Conservation (phyloP, 2,888 invertebrate species). For the Dendrolimus houi region DNA sequence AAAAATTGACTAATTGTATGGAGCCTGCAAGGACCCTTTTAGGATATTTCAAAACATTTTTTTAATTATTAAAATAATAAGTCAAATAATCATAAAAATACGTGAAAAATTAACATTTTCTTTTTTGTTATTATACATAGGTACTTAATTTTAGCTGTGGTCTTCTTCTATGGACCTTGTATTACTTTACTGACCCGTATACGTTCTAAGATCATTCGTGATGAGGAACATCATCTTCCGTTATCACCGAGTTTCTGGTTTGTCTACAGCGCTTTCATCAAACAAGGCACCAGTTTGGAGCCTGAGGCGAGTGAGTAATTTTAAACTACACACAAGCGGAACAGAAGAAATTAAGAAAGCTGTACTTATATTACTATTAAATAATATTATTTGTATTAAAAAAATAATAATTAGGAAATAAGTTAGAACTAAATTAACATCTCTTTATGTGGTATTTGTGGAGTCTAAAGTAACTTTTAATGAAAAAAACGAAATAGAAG, state of each 20-base stretch:
- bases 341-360: no score
- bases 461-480: no score
- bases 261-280: constrained; percentile 90
- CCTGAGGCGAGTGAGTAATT: constrained; percentile 84
- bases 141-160: constrained; percentile 82
- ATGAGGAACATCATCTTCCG: constrained; percentile 76
- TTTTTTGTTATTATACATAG: constrained; percentile 19
- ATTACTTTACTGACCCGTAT: constrained; percentile 83
- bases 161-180: constrained; percentile 85
- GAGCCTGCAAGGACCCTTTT: no score
- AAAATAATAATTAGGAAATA: no score
- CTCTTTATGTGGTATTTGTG: no score
- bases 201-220: constrained; percentile 78
- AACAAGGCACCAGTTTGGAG: constrained; percentile 89
- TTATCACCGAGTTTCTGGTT: constrained; percentile 89
- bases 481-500: no score
- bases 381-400: no score
- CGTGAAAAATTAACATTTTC: no score
- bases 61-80: background rate
- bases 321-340: background rate
- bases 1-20: no score
- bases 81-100: background rate
- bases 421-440: no score
- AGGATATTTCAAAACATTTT: no score
- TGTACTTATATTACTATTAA: no score